Evolutionary conservation across 2,113 vertebrate genomes (phyloP).

Genomic region (Erpornis zantholeuca): DNA sequence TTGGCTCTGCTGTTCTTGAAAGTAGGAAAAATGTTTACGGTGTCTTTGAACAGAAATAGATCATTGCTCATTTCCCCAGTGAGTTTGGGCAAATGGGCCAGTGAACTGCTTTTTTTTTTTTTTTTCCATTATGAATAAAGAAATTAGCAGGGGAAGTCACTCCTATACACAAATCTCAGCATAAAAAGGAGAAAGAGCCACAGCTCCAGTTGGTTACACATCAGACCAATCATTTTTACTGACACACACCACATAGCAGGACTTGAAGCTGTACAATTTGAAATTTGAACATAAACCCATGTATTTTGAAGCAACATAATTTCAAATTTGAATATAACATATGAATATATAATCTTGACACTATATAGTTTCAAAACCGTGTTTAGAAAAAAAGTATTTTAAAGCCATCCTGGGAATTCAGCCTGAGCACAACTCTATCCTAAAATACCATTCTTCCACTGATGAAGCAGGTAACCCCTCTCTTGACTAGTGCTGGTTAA

Average conservation of each 20-base stretch:
- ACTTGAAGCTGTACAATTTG: neutral
- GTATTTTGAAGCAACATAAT: neutral
- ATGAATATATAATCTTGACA: neutral
- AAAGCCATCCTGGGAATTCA: neutral
- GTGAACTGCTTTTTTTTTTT: neutral
- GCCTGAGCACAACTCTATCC: neutral
- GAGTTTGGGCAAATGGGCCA: neutral
- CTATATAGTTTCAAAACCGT: neutral
- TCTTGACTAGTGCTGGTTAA: neutral
- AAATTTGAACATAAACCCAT: neutral
- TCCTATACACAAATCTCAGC: neutral
- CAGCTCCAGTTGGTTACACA: neutral
- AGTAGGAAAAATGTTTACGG: neutral
- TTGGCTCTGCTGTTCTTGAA: neutral
- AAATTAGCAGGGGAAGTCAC: neutral
- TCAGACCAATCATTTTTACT: neutral
- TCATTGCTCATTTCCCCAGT: neutral
- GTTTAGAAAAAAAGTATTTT: neutral
- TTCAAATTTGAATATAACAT: neutral
- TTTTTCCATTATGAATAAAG: neutral
- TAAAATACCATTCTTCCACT: neutral
- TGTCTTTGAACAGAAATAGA: neutral
- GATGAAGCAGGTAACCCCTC: neutral
- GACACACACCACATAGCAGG: neutral
- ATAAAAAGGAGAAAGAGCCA: neutral